Conservation (phyloP, 2,888 invertebrate genomes). For the Lasioglossum pauxillum region DNA sequence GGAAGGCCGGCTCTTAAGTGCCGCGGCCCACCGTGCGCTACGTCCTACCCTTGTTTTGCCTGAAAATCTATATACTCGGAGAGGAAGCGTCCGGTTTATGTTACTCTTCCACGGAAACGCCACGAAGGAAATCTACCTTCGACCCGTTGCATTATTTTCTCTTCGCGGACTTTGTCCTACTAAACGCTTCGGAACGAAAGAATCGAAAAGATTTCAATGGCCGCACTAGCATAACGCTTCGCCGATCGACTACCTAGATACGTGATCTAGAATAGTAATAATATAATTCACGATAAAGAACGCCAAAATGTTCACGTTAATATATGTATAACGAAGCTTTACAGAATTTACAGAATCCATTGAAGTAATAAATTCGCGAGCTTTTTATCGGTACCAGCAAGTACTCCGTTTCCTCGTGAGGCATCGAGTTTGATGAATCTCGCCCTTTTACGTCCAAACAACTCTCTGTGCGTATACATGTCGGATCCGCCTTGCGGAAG, state of each 20-base stretch:
- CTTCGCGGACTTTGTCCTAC: background rate
- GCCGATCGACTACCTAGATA: background rate
- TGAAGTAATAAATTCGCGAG: conserved; percentile 7
- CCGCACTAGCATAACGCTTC: background rate
- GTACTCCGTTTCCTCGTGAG: conserved; percentile 3
- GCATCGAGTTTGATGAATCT: conserved; percentile 29
- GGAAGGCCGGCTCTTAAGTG: conserved; percentile 42
- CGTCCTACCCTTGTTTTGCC: conserved; percentile 57
- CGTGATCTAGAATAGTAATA: background rate
- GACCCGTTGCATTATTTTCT: background rate
- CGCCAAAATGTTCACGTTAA: background rate
- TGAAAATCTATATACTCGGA: conserved; percentile 47
- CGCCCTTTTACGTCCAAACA: conserved; percentile 29
- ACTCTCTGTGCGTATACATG: background rate
- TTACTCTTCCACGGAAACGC: conserved; percentile 27
- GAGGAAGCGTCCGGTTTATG: conserved; percentile 26
- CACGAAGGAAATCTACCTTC: conserved; percentile 3
- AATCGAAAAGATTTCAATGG: conserved; percentile 1
- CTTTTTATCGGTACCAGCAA: background rate
- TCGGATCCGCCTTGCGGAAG: conserved; percentile 20
- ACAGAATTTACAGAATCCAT: background rate
- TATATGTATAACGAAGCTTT: no score
- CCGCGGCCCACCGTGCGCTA: conserved; percentile 50
- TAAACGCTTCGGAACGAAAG: background rate
- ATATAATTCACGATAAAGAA: background rate